phyloP scores from a whole-genome alignment of 2,113 vertebrate species.

The Gnathonemus longibarbis region DNA sequence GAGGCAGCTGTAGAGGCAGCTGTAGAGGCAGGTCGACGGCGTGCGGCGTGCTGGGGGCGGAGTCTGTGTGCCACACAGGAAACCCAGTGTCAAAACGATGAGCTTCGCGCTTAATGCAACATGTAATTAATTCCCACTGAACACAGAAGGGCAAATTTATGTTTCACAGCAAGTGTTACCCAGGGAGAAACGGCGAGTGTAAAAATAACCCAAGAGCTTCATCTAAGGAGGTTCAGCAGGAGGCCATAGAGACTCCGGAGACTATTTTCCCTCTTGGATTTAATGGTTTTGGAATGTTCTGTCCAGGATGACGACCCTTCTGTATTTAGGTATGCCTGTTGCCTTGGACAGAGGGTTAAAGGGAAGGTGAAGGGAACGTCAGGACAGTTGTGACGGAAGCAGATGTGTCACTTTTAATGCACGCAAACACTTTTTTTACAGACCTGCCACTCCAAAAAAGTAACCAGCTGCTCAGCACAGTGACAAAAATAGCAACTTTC shows the following conservation, averaged over 20 bases:
- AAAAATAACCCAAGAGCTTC: not conserved
- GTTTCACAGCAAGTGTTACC: not conserved
- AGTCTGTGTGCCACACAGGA: constrained; percentile 43
- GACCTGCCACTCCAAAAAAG: not conserved
- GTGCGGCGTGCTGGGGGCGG: constrained; percentile 54
- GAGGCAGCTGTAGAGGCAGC: constrained; percentile 7
- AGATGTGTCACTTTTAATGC: not conserved
- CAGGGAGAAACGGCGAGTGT: not conserved
- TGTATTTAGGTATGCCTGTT: not conserved
- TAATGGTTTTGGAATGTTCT: not conserved
- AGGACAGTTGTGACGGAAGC: not conserved
- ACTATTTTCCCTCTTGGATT: not conserved
- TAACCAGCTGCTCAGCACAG: not conserved
- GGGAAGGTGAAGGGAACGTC: no score
- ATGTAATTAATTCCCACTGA: not conserved
- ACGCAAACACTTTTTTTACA: not conserved
- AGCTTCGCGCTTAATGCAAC: not conserved
- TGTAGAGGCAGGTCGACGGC: constrained; percentile 42
- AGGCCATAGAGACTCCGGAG: not conserved
- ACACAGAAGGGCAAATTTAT: not conserved
- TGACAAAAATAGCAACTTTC: not conserved
- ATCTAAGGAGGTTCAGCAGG: not conserved
- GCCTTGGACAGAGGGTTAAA: not conserved
- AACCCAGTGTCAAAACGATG: not conserved
- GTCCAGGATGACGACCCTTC: not conserved